Evolutionary conservation across 2,888 invertebrate genomes (phyloP).

Genomic region (Gryllus longicercus): DNA sequence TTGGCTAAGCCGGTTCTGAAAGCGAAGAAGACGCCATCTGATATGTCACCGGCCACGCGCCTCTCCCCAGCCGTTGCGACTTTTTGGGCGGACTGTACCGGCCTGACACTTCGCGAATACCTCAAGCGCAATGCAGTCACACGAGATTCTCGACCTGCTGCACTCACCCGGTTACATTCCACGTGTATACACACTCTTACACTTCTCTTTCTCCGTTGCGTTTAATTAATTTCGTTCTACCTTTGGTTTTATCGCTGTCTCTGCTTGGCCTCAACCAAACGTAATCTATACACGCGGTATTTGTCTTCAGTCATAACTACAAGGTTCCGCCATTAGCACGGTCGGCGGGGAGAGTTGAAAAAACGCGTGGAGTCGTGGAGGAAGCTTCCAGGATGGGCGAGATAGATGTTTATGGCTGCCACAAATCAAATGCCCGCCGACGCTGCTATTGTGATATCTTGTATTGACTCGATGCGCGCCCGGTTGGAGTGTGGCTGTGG

Average conservation of each 20-base stretch:
- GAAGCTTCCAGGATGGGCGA: no score
- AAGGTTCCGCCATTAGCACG: not conserved
- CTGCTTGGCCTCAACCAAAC: not conserved
- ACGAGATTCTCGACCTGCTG: not conserved
- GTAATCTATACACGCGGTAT: not conserved
- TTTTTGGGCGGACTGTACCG: not conserved
- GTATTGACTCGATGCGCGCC: no score
- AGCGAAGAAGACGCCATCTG: no score
- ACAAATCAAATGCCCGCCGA: no score
- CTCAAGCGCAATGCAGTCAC: not conserved
- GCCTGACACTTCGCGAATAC: not conserved
- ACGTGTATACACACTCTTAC: not conserved
- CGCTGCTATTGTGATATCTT: no score
- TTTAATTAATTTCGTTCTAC: not conserved
- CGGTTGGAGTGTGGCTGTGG: no score
- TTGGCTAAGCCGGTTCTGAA: no score
- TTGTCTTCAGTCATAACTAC: slow-evolving; percentile 17
- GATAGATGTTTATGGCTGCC: no score
- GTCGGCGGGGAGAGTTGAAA: not conserved
- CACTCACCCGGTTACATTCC: not conserved
- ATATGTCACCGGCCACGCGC: no score
- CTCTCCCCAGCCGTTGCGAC: no score
- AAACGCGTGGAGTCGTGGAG: no score
- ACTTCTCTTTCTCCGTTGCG: not conserved
- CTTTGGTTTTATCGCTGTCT: slow-evolving; percentile 17